Evolutionary conservation across 2,113 vertebrate species (phyloP).

Genomic region (Raja brachyura): DNA sequence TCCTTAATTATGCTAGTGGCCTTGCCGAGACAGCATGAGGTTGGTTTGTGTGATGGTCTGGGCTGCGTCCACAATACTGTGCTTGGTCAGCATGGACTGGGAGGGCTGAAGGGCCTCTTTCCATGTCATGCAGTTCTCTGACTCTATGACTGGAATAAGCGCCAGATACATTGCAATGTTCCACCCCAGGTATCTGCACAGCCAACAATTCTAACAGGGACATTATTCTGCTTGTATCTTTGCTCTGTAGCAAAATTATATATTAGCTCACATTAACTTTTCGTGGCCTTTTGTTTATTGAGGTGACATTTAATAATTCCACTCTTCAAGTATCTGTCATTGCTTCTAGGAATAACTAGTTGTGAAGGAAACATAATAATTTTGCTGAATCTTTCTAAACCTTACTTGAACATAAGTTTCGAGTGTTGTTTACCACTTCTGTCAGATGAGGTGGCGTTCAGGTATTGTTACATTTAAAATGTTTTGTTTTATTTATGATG

Average conservation of each 20-base stretch:
- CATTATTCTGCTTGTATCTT: not conserved
- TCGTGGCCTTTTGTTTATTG: not conserved
- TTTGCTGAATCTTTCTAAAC: not conserved
- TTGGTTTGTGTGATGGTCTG: too few relatives aligned
- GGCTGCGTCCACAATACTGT: too few relatives aligned
- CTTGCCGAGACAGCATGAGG: too few relatives aligned
- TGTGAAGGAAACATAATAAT: not conserved
- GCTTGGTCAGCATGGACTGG: too few relatives aligned
- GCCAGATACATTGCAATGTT: not conserved
- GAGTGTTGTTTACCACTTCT: not conserved
- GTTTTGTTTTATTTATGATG: not conserved
- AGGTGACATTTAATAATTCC: not conserved
- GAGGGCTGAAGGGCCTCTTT: too few relatives aligned
- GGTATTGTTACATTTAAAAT: not conserved
- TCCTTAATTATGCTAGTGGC: too few relatives aligned
- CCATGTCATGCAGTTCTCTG: too few relatives aligned
- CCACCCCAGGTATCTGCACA: not conserved
- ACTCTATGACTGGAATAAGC: too few relatives aligned
- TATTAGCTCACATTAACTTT: not conserved
- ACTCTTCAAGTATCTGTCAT: slow-evolving; percentile 13
- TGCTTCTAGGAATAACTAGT: slow-evolving; percentile 4
- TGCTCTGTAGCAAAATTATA: not conserved
- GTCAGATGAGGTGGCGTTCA: not conserved
- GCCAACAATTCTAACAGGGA: not conserved
- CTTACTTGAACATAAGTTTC: not conserved